A percentile compares a stretch with the other conserved stretches of the same genome.
Conservation (phyloP, 2,797 vertebrate species). For the Hoplostethus atlanticus region DNA sequence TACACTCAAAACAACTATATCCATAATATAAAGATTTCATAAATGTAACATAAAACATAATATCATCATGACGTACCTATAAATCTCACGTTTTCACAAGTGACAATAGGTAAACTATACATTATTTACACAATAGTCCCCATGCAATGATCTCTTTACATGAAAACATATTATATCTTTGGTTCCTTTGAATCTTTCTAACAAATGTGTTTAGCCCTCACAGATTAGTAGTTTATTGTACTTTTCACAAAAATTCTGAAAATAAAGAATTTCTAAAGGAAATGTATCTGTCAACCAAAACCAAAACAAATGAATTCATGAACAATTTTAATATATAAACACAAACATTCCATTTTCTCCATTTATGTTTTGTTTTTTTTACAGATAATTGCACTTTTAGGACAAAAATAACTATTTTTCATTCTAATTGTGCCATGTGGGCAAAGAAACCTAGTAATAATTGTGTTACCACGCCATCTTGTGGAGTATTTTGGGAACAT, state of each 20-base stretch:
- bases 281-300: slow-evolving; percentile 7
- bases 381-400: slow-evolving; percentile 24
- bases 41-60: neutral
- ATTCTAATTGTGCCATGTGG: neutral
- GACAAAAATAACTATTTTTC: neutral
- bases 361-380: neutral
- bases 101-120: slow-evolving; percentile 54
- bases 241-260: neutral
- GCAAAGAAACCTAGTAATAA: slow-evolving; percentile 2
- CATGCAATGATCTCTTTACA: slow-evolving; percentile 12
- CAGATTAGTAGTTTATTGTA: neutral
- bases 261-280: neutral
- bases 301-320: neutral
- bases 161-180: neutral
- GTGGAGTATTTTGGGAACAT: slow-evolving; percentile 56
- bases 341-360: neutral
- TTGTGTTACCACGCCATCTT: slow-evolving; percentile 66
- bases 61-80: slow-evolving; percentile 19
- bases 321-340: neutral
- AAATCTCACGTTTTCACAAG: slow-evolving; percentile 29
- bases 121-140: slow-evolving; percentile 58
- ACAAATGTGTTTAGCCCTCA: neutral
- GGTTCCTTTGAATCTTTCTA: neutral
- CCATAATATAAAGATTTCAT: slow-evolving; percentile 26
- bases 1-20: slow-evolving; percentile 29